Evolutionary conservation across 2,113 vertebrate genomes (phyloP).

Genomic region (Centropus unirufus): DNA sequence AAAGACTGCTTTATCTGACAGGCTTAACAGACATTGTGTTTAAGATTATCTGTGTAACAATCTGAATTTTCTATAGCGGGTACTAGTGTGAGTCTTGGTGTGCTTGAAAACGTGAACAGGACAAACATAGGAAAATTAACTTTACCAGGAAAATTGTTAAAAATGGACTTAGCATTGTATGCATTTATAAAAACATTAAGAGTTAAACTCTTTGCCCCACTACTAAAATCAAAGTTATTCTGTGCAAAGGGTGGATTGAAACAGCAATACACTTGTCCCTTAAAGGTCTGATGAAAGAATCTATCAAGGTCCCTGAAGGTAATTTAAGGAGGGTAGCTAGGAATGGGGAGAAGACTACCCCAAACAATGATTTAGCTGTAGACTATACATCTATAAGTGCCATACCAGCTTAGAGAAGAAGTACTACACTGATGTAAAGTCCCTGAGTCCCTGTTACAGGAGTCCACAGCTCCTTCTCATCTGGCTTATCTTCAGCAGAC

Average conservation of each 20-base stretch:
- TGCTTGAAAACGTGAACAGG: neutral
- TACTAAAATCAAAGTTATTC: neutral
- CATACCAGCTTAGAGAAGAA: neutral
- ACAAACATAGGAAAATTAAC: neutral
- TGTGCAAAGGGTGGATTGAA: neutral
- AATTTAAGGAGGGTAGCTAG: neutral
- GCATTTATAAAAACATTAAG: neutral
- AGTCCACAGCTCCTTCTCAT: neutral
- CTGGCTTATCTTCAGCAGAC: neutral
- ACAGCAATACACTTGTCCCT: neutral
- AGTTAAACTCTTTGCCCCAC: neutral
- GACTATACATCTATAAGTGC: neutral
- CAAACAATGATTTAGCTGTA: neutral
- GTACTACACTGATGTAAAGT: neutral
- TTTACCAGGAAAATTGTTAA: neutral
- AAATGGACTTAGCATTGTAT: neutral
- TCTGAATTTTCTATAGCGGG: neutral
- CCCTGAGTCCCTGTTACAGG: neutral
- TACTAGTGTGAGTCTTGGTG: neutral
- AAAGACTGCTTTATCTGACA: neutral
- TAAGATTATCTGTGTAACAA: neutral
- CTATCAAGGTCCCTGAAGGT: neutral
- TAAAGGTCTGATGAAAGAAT: neutral
- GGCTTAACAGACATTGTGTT: neutral
- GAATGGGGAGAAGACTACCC: neutral